Conservation (phyloP, 2,797 vertebrate genomes). For the Dallia pectoralis region DNA sequence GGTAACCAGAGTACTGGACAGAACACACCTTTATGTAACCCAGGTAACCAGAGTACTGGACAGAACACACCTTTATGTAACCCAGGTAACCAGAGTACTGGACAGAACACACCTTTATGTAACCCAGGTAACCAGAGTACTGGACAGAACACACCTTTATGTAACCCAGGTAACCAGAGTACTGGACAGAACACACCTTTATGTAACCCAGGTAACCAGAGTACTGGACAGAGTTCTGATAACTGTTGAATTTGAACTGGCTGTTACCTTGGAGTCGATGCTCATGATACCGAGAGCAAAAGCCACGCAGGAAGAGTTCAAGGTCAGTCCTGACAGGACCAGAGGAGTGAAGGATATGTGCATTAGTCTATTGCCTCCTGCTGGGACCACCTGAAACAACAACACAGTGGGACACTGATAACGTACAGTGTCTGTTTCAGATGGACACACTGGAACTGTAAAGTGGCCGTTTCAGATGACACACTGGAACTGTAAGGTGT, state of each 20-base stretch:
- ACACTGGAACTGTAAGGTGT: too few relatives aligned
- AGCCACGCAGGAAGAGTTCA: slow-evolving; percentile 69
- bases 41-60: too few relatives aligned
- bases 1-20: slow-evolving; percentile 5
- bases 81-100: too few relatives aligned
- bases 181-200: background rate
- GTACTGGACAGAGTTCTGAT: background rate
- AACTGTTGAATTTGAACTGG: background rate
- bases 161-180: too few relatives aligned
- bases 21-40: background rate
- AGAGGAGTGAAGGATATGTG: slow-evolving; percentile 83
- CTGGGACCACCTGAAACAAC: slow-evolving; percentile 83
- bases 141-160: too few relatives aligned
- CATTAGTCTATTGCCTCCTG: slow-evolving; percentile 74
- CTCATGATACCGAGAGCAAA: slow-evolving; percentile 85
- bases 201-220: background rate
- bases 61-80: background rate
- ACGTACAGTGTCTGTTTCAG: background rate
- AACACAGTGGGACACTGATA: slow-evolving; percentile 5
- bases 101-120: too few relatives aligned
- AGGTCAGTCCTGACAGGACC: slow-evolving; percentile 58
- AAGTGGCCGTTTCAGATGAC: too few relatives aligned
- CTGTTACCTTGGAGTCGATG: slow-evolving; percentile 79
- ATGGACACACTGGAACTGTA: too few relatives aligned
- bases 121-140: too few relatives aligned